Evolutionary conservation across 2,888 invertebrate species (phyloP).

Genomic region (Latheticus oryzae): DNA sequence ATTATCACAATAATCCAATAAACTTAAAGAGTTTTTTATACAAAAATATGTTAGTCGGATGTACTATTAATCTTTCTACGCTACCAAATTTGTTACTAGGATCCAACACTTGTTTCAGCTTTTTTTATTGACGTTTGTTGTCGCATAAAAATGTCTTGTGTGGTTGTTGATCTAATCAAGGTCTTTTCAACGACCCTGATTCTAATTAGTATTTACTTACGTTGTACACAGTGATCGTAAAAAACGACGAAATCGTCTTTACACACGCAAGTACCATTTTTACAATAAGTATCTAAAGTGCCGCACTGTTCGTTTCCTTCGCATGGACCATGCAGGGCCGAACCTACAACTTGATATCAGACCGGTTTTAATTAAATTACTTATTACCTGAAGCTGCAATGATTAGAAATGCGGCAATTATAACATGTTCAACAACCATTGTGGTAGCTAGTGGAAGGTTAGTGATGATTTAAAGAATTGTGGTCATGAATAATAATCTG

Average conservation of each 20-base stretch:
- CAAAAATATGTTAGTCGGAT: conserved; percentile 14
- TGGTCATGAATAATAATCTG: no score
- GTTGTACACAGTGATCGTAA: conserved; percentile 54
- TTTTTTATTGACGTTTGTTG: conserved; percentile 9
- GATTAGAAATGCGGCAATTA: not conserved
- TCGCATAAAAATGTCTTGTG: conserved; percentile 7
- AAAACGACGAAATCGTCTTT: conserved; percentile 53
- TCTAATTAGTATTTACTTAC: conserved; percentile 46
- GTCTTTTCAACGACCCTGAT: not conserved
- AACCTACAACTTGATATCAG: conserved; percentile 52
- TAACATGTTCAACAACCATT: not conserved
- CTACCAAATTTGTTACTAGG: conserved; percentile 5
- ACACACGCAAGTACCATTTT: conserved; percentile 54
- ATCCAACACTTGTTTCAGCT: conserved; percentile 15
- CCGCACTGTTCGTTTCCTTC: conserved; percentile 55
- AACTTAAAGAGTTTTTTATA: conserved; percentile 1
- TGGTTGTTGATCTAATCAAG: conserved; percentile 10
- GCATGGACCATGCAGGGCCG: conserved; percentile 55
- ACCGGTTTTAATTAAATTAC: conserved; percentile 10
- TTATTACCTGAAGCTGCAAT: conserved; percentile 3
- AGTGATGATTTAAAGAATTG: no score
- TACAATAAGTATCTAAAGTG: conserved; percentile 56
- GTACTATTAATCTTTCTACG: conserved; percentile 11
- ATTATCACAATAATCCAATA: conserved; percentile 7
- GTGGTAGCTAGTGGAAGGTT: not conserved